A percentile compares a stretch with the other conserved stretches of the same genome.
Evolutionary conservation across 2,113 vertebrate species (phyloP).

Genomic region (Puma concolor): DNA sequence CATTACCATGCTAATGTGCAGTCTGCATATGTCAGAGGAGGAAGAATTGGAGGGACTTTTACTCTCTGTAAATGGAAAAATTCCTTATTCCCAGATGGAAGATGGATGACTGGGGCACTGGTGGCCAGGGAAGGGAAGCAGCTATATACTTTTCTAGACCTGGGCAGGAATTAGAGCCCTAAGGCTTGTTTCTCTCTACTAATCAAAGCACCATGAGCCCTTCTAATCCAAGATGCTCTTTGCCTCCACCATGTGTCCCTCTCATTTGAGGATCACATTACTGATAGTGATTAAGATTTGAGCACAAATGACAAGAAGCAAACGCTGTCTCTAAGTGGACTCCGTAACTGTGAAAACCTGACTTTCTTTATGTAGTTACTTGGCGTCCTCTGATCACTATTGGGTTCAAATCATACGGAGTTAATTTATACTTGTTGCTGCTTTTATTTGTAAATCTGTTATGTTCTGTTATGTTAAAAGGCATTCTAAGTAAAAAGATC

Average conservation of each 20-base stretch:
- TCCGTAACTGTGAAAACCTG: not conserved
- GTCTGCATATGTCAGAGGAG: conserved; percentile 72
- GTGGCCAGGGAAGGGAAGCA: not conserved
- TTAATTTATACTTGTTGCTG: conserved; percentile 44
- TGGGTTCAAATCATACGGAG: not conserved
- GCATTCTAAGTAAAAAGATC: not conserved
- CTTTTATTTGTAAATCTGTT: conserved; percentile 57
- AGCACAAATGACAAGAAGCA: not conserved
- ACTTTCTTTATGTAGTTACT: not conserved
- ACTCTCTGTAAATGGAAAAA: conserved; percentile 30
- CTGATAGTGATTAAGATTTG: conserved; percentile 33
- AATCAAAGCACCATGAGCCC: not conserved
- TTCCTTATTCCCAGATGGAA: conserved; percentile 54
- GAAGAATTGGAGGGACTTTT: conserved; percentile 39
- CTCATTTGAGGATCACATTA: not conserved
- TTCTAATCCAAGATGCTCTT: conserved; percentile 47
- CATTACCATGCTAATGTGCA: conserved; percentile 81
- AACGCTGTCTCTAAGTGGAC: not conserved
- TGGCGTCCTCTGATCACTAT: not conserved
- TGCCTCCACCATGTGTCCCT: not conserved
- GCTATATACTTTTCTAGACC: not conserved
- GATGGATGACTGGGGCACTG: not conserved
- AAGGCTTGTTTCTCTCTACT: not conserved
- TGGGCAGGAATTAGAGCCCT: not conserved
- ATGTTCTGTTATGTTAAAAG: not conserved